Evolutionary conservation across 2,888 invertebrate species (phyloP), one percentile per base, ranked within the genome.

Genomic region (Drosophila paramelanica): DNA sequence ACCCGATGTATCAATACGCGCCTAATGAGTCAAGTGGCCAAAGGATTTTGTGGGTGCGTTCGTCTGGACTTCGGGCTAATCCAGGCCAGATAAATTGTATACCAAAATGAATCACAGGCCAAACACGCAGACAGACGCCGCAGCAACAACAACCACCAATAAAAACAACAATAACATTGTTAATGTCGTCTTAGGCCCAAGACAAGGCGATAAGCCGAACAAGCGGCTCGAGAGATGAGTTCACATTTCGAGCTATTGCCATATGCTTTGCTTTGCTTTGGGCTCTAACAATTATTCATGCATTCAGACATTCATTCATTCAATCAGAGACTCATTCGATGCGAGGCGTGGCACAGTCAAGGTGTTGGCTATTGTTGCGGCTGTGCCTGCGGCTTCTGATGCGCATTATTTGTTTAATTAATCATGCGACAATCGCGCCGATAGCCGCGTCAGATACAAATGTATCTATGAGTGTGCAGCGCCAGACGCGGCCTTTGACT

Each of bases 21-120:
- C 89, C 89, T 86, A 86, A 86, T 86, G 86, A 86, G 89, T 89
- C 89, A 88, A 89, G 89, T 89, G 89, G 76, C 79, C 88, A 81
- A 89, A 87, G 80, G 86, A 76, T 79, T 74, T 76, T 74, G 76
- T 76, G 76, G 79, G 86, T 85, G 70, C 67, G 73, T 59, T 69
- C 47, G 76, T 67, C 79, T 60, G 69, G 68, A 57, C 59, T 73
- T 61, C 73, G 20, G 23, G 74, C 85, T 78, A 81, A 82, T 88
- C 87, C 89, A 61, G 70, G 65, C 73, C 89, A 89, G 82, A 85
- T 89, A 85, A 89, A 82, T 89, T 57, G 53, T 72, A 74, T 79
- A 80, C 79, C 46, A 50, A 73, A 79, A 89, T 89, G 85, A 86
- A 86, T 86, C 89, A 89, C 83, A 50, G 65, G 41, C 51, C 57